Base-by-base conservation (phyloP, 2,888 invertebrate genomes). In the Siphlonurus alternatus region DNA sequence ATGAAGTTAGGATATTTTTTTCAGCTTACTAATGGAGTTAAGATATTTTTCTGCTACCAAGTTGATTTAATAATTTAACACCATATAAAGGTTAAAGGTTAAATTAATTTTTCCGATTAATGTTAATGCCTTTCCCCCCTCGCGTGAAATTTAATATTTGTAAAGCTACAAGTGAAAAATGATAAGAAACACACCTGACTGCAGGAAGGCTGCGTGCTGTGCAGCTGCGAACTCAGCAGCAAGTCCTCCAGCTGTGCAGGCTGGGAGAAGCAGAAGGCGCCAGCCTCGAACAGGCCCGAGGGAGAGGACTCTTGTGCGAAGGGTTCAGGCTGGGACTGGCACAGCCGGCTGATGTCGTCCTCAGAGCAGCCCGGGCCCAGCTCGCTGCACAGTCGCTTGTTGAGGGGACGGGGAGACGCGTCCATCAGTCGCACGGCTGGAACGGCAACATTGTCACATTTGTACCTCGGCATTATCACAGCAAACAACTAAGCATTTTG, bases 191-290 rank as follows among this genome's bases (percentile, higher is more conserved):
- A 38, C 53, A 74, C 73, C 70, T 74, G 74, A 67, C 72, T 75
- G 56, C 38, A 72, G 66, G 74, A 72, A 25, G 71, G 75, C 70
- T 81, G 81, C 20, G 81, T 79, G 65, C 80, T 79, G 72, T 83
- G 82, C 71, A 84, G 75, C 74, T 89, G 89, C 60, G 87, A 81
- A 70, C 81, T 83, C 19, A 92, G 78, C 71, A 93, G 78, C 72
- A 94, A 79, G 77, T 93, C 87, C 70, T 92, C 92, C 66, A 89
- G 80, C 70, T 86, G 83, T 53, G 86, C 85, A 1, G 95, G 94
- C 76, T 95, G 95, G 25, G 95, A 94, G 80, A 90, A 92, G 72
- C 87, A 86, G 69, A 87, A 81, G n/a, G 61, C 60, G 1, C 51
- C 60, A 22, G 71, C 67, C 64, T 72, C 71, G 53, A 76, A 70